Evolutionary conservation across 2,888 invertebrate genomes (phyloP).

Genomic region (Antheraea assamensis): DNA sequence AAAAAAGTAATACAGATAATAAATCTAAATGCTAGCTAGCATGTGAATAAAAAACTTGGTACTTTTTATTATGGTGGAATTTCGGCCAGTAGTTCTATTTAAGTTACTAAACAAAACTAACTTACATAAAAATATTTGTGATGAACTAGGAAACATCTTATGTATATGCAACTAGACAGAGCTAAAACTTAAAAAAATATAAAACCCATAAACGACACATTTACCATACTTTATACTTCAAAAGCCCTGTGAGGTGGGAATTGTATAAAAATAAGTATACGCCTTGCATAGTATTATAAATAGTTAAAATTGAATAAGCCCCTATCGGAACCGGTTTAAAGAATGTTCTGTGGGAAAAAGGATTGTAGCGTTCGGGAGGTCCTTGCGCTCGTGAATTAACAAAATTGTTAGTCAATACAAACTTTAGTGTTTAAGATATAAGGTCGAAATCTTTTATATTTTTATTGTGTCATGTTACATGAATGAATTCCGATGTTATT

Average conservation of each 20-base stretch:
- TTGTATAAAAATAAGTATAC: slow-evolving; percentile 1
- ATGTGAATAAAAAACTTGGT: too few relatives aligned
- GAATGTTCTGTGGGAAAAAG: slow-evolving; percentile 29
- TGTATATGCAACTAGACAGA: neutral
- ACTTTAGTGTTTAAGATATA: neutral
- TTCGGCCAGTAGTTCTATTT: too few relatives aligned
- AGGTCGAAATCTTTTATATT: neutral
- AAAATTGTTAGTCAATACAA: neutral
- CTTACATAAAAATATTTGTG: too few relatives aligned
- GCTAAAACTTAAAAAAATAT: neutral
- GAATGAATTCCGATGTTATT: slow-evolving; percentile 6
- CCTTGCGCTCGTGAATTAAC: neutral
- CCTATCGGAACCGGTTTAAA: slow-evolving; percentile 34
- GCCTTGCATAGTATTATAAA: slow-evolving; percentile 10
- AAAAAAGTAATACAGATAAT: too few relatives aligned
- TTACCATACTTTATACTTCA: neutral
- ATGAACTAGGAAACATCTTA: too few relatives aligned
- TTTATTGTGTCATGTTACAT: slow-evolving; percentile 1
- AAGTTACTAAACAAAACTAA: too few relatives aligned
- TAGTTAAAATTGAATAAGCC: slow-evolving; percentile 37
- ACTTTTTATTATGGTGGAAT: too few relatives aligned
- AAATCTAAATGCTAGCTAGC: too few relatives aligned
- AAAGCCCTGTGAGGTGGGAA: neutral
- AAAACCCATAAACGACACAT: neutral
- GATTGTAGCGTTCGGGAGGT: slow-evolving; percentile 15